Evolutionary conservation across 2,113 vertebrate genomes (phyloP).

Genomic region (Castor canadensis): DNA sequence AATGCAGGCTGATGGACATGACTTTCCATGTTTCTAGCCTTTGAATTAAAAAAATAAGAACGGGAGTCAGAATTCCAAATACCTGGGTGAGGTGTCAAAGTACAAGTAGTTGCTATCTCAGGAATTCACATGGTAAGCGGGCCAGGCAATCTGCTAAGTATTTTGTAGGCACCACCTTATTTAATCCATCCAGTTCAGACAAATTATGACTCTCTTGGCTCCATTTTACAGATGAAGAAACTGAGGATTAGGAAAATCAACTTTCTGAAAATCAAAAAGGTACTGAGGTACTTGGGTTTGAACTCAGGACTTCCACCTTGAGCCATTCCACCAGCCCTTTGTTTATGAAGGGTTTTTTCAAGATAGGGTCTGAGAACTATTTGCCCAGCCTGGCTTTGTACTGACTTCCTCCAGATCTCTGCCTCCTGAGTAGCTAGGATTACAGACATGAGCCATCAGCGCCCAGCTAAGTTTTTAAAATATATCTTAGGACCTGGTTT

Average conservation of each 20-base stretch:
- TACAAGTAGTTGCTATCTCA: not conserved
- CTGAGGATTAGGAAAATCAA: not conserved
- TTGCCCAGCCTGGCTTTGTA: no score
- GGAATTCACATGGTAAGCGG: not conserved
- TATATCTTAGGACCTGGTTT: not conserved
- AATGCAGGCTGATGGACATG: not conserved
- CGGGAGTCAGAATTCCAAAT: not conserved
- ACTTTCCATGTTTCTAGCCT: not conserved
- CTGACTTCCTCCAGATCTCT: no score
- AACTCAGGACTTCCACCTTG: no score
- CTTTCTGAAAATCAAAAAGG: not conserved
- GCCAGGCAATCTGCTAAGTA: not conserved
- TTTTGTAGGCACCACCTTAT: not conserved
- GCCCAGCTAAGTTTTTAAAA: no score
- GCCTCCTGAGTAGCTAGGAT: no score
- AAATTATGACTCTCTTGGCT: not conserved
- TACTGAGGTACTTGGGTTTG: no score
- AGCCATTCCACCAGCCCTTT: no score
- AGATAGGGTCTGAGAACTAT: no score
- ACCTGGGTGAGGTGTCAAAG: not conserved
- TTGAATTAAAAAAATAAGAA: not conserved
- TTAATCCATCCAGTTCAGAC: not conserved
- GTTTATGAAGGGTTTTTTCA: no score
- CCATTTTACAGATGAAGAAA: conserved; percentile 30
- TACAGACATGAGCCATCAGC: no score